These are phyloP conservation scores for Aethes cnicana DNA, from an alignment of 2,888 invertebrate species.

Conservation along the genomic window DNA sequence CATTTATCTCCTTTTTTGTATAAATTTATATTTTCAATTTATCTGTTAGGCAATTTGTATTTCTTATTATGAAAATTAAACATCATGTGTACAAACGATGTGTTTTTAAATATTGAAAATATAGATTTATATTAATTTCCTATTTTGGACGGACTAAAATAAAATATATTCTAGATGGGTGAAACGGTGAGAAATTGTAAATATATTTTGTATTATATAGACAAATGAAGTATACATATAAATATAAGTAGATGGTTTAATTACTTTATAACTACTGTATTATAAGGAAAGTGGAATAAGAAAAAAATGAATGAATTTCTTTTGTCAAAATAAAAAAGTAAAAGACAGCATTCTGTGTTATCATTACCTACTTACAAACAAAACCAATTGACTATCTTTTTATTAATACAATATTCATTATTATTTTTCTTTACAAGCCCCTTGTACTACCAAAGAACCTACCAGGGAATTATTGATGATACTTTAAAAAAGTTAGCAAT, in stretches of 20 bases:
- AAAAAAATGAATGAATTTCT: conserved; percentile 79
- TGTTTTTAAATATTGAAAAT: conserved; percentile 22
- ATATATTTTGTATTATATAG: conserved; percentile 80
- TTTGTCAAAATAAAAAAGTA: conserved; percentile 80
- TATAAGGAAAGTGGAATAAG: conserved; percentile 76
- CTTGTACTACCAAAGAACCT: too few species aligned
- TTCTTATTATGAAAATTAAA: conserved; percentile 19
- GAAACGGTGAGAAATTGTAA: conserved; percentile 76
- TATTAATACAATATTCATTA: neutral
- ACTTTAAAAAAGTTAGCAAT: too few species aligned
- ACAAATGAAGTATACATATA: conserved; percentile 74
- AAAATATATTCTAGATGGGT: conserved; percentile 62
- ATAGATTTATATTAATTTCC: conserved; percentile 25
- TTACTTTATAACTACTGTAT: conserved; percentile 79
- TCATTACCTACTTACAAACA: neutral
- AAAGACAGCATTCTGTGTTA: conserved; percentile 61
- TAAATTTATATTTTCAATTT: conserved; percentile 25
- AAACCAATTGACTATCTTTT: neutral
- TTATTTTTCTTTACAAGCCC: too few species aligned
- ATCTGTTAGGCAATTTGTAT: conserved; percentile 20
- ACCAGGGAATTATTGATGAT: too few species aligned
- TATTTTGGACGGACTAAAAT: conserved; percentile 27
- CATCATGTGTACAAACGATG: conserved; percentile 13
- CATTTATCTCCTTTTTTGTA: conserved; percentile 11
- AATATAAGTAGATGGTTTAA: conserved; percentile 77